phyloP scores from a whole-genome alignment of 2,113 vertebrate genomes.

The Ascaphus truei region DNA sequence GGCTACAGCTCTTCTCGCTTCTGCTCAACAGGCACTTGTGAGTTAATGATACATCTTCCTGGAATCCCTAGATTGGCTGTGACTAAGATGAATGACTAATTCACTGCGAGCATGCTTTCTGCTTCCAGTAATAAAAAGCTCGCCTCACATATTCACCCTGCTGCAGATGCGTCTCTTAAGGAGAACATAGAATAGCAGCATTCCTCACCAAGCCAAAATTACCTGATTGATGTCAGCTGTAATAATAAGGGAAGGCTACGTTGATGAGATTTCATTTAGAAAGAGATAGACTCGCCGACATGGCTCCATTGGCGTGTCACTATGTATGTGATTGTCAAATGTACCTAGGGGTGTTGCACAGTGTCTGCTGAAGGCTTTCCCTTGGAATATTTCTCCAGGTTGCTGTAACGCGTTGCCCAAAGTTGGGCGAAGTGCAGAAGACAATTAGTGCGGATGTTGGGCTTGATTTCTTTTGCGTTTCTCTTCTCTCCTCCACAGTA shows the following conservation, averaged over 20 bases:
- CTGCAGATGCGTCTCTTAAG: constrained; percentile 61
- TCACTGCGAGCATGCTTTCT: constrained; percentile 60
- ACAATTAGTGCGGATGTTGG: too few relatives aligned
- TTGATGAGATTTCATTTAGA: constrained; percentile 68
- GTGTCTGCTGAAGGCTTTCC: not conserved
- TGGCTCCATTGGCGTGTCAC: not conserved
- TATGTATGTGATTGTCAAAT: not conserved
- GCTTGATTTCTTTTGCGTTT: too few relatives aligned
- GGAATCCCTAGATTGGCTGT: constrained; percentile 56
- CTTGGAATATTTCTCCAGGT: too few relatives aligned
- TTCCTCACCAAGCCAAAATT: constrained; percentile 63
- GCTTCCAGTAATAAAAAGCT: constrained; percentile 72
- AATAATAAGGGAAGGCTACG: constrained; percentile 68
- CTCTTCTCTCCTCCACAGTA: too few relatives aligned
- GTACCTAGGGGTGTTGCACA: not conserved
- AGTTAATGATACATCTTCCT: constrained; percentile 55
- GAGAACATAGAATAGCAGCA: constrained; percentile 60
- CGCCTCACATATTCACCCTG: constrained; percentile 58
- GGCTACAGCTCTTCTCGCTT: constrained; percentile 44
- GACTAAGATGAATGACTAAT: constrained; percentile 72
- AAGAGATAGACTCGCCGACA: constrained; percentile 1
- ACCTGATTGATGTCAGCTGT: constrained; percentile 71
- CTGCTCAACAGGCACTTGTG: constrained; percentile 44
- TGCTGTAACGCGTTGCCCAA: too few relatives aligned
- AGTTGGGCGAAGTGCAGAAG: too few relatives aligned